Conservation (phyloP, 2,888 invertebrate genomes). For the Megaustenia siamemsis region DNA sequence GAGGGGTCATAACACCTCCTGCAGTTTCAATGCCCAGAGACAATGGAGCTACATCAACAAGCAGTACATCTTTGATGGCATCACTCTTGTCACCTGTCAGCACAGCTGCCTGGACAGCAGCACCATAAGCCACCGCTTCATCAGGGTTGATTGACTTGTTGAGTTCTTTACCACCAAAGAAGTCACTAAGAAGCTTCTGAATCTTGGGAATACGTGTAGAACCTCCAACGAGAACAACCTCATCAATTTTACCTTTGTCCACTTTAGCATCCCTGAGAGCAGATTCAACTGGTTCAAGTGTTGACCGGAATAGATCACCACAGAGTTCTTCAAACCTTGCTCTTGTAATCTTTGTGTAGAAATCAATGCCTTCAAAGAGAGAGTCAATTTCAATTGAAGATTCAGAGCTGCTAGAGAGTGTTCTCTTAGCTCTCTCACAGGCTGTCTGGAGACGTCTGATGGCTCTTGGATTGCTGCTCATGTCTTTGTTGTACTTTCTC, state of each 20-base stretch:
- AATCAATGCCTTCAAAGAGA: slow-evolving; percentile 83
- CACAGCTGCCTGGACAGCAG: slow-evolving; percentile 58
- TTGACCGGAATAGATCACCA: slow-evolving; percentile 85
- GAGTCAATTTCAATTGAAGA: slow-evolving; percentile 92
- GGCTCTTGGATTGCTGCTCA: slow-evolving; percentile 86
- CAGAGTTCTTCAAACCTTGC: slow-evolving; percentile 93
- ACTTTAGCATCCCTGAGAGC: slow-evolving; percentile 95
- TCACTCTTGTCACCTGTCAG: slow-evolving; percentile 14
- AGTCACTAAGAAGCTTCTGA: slow-evolving; percentile 23
- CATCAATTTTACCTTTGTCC: slow-evolving; percentile 87
- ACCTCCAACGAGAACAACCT: slow-evolving; percentile 87
- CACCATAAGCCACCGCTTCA: slow-evolving; percentile 92
- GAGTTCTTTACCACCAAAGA: slow-evolving; percentile 80
- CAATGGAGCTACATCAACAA: slow-evolving; percentile 17
- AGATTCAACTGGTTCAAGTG: slow-evolving; percentile 92
- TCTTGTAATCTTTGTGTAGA: slow-evolving; percentile 90
- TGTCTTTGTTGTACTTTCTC: slow-evolving; percentile 79
- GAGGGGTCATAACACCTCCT: slow-evolving; percentile 74
- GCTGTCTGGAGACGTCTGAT: slow-evolving; percentile 84
- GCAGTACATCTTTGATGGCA: slow-evolving; percentile 14
- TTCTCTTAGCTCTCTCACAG: slow-evolving; percentile 27
- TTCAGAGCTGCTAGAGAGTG: slow-evolving; percentile 81
- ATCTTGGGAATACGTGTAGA: slow-evolving; percentile 86
- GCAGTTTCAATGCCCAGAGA: slow-evolving; percentile 28
- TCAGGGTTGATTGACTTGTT: slow-evolving; percentile 98